phyloP scores from a whole-genome alignment of 1,140 invertebrate genomes.

The Planococcus citri region DNA sequence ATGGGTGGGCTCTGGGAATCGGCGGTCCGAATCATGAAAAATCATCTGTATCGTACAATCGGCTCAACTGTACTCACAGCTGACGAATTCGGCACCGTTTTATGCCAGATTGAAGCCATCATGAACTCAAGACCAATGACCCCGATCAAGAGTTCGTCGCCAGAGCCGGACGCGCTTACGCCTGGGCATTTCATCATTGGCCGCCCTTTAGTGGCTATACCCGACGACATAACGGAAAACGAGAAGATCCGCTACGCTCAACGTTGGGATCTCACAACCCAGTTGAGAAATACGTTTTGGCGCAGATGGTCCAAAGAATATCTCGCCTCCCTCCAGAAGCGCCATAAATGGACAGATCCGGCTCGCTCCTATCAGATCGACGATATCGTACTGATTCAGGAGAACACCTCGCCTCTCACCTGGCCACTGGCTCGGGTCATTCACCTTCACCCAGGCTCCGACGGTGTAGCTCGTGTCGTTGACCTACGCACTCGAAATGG shows the following conservation, averaged over 20 bases:
- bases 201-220: conserved; percentile 23
- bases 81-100: conserved; percentile 31
- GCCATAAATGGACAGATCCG: conserved; percentile 21
- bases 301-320: conserved; percentile 23
- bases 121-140: conserved; percentile 31
- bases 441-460: background rate
- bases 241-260: background rate
- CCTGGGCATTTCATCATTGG: conserved; percentile 32
- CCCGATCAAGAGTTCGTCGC: background rate
- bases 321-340: conserved; percentile 11
- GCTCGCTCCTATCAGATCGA: background rate
- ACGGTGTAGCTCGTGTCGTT: conserved; percentile 16
- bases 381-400: conserved; percentile 19
- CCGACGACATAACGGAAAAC: conserved; percentile 21
- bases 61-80: conserved; percentile 27
- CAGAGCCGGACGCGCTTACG: conserved; percentile 28
- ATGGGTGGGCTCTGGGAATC: conserved; percentile 34
- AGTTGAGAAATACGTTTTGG: conserved; percentile 20
- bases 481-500: conserved; percentile 10
- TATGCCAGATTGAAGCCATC: conserved; percentile 28
- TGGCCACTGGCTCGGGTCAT: conserved; percentile 21
- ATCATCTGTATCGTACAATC: conserved; percentile 30
- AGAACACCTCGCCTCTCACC: background rate
- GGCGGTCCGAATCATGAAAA: conserved; percentile 31
- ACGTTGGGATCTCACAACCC: background rate